Conservation (phyloP, 2,888 invertebrate genomes). For the Dolichomitus sp. region DNA sequence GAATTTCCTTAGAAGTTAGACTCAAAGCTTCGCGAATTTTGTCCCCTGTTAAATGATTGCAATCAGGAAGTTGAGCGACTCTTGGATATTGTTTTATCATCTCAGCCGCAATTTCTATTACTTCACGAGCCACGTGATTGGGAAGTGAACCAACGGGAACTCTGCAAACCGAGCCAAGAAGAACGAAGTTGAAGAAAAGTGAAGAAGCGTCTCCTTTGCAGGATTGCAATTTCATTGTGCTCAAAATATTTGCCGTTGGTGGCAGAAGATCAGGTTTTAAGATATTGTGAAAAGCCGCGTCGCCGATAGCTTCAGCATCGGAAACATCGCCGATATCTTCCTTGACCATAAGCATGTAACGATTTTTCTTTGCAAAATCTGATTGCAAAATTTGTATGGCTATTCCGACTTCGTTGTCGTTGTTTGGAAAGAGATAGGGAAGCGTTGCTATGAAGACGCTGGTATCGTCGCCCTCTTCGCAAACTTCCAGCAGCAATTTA, state of each 20-base stretch:
- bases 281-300: slow-evolving; percentile 81
- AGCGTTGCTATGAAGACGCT: slow-evolving; percentile 88
- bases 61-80: slow-evolving; percentile 73
- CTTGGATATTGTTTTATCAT: slow-evolving; percentile 78
- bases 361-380: slow-evolving; percentile 85
- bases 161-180: slow-evolving; percentile 82
- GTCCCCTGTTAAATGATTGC: slow-evolving; percentile 80
- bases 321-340: slow-evolving; percentile 72
- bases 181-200: slow-evolving; percentile 81
- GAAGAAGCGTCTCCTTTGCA: slow-evolving; percentile 79
- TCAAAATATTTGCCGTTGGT: slow-evolving; percentile 76
- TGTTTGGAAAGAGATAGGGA: slow-evolving; percentile 89
- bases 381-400: slow-evolving; percentile 86
- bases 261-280: slow-evolving; percentile 80
- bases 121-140: slow-evolving; percentile 76
- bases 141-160: slow-evolving; percentile 80
- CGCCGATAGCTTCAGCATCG: slow-evolving; percentile 77
- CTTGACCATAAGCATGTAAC: slow-evolving; percentile 78
- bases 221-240: slow-evolving; percentile 78
- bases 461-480: slow-evolving; percentile 86
- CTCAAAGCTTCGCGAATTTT: slow-evolving; percentile 79
- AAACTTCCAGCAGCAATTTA: slow-evolving; percentile 79
- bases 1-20: slow-evolving; percentile 76
- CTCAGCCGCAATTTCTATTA: slow-evolving; percentile 81
- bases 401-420: slow-evolving; percentile 84